Percentiles rank a stretch among this genome's conserved stretches.
Conservation (phyloP, 2,113 vertebrate species). For the Sander vitreus region DNA sequence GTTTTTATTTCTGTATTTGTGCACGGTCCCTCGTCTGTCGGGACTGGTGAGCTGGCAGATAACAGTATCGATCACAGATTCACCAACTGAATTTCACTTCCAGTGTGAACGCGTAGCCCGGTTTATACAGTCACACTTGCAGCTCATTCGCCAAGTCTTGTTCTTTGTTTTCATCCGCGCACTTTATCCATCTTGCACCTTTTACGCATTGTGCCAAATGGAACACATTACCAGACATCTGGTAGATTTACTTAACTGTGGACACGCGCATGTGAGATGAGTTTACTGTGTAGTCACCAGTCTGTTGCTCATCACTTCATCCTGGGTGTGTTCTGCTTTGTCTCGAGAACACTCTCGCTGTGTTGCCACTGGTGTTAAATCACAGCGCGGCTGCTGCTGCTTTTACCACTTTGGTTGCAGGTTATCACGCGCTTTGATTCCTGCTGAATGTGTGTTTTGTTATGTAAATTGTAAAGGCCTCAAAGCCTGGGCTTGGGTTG, state of each 20-base stretch:
- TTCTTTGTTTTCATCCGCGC: background rate
- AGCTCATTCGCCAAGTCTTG: too few species aligned
- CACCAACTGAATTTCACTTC: background rate
- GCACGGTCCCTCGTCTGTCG: background rate
- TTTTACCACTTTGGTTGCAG: background rate
- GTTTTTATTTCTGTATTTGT: background rate
- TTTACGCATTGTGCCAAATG: constrained; percentile 50
- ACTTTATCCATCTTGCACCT: constrained; percentile 20
- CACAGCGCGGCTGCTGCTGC: background rate
- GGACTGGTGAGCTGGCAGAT: constrained; percentile 42
- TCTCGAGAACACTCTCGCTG: background rate
- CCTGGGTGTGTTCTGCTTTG: constrained; percentile 49
- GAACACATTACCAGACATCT: background rate
- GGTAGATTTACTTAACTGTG: background rate
- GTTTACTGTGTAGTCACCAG: background rate
- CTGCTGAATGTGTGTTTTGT: background rate
- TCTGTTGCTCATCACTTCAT: constrained; percentile 12
- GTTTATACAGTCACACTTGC: background rate
- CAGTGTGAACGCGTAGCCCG: background rate
- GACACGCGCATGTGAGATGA: background rate
- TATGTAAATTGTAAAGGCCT: constrained; percentile 38
- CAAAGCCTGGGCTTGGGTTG: constrained; percentile 44
- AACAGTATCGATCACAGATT: constrained; percentile 10
- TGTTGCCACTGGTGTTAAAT: background rate
- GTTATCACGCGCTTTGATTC: background rate